Percentiles rank a stretch among this genome's conserved stretches.
Evolutionary conservation across 2,797 vertebrate species (phyloP).

Genomic region (Brotula barbata): DNA sequence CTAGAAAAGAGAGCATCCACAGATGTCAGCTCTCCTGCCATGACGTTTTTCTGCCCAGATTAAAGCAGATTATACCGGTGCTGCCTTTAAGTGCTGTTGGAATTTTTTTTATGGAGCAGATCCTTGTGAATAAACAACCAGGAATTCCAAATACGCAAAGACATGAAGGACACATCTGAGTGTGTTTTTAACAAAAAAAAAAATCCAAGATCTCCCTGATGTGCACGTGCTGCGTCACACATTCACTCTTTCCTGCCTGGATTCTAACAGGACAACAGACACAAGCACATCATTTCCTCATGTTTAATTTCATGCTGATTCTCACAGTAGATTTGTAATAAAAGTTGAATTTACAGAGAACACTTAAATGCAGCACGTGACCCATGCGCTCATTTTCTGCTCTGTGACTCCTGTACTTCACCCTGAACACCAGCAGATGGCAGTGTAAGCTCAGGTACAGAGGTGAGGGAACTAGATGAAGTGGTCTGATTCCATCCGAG

Average conservation of each 20-base stretch:
- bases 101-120: conserved; percentile 23
- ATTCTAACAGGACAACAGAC: not conserved
- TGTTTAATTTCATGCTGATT: not conserved
- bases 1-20: conserved; percentile 38
- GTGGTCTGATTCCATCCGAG: no score
- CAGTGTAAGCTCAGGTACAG: conserved; percentile 58
- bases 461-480: no score
- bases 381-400: not conserved
- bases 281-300: not conserved
- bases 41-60: conserved; percentile 64
- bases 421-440: conserved; percentile 59
- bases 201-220: not conserved
- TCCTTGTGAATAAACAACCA: not conserved
- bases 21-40: conserved; percentile 62
- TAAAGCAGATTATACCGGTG: conserved; percentile 70
- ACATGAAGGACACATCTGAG: not conserved
- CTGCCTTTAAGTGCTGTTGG: conserved; percentile 62
- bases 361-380: conserved; percentile 58
- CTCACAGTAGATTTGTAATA: not conserved
- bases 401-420: conserved; percentile 38
- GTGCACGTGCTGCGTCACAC: not conserved
- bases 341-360: conserved; percentile 5
- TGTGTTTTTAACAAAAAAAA: not conserved
- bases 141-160: conserved; percentile 32
- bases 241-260: not conserved